Base-by-base conservation (phyloP, 2,113 vertebrate genomes). In the Rostratula benghalensis region DNA sequence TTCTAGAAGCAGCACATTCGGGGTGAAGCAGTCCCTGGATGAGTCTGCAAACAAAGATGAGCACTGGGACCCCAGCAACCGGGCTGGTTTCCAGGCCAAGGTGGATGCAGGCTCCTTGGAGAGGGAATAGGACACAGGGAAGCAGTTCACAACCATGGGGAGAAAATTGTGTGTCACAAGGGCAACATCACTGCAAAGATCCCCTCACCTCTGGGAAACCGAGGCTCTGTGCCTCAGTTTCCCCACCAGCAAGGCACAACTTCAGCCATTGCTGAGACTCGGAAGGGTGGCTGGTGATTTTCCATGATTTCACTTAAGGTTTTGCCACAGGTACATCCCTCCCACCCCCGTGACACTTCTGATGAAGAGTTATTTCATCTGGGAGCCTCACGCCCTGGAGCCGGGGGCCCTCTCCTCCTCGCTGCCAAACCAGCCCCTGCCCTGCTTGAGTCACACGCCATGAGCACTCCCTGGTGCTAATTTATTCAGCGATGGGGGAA, bases 401-500 rank as follows among this genome's bases (percentile, higher is more conserved):
- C 51, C 0, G 43, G 81, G 63, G 71, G 67, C 78, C 24, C 50
- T 83, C 90, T 89, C 90, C 92, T 45, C 92, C 92, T 93, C 9
- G 0, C 79, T 92, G 88, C 76, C 87, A 93, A 76, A 60, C 24
- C 90, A 89, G 73, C 56, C 75, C 90, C 95, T 91, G 94, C 88
- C 94, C 96, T 61, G 90, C 80, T 95, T 96, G 80, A 96, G 81
- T 97, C 94, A 95, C 83, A 94, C 86, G 39, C 79, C 5, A 3
- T 7, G 24, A 94, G 89, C 63, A 19, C 88, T 73, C 7, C 8
- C 64, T n/a, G 73, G 83, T 96, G 97, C 64, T 83, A 96, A 97
- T 95, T 97, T 95, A 97, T 97, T 90, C 97, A 95, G 83, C 0
- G 60, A 33, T 0, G 3, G 60, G 67, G 75, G 75, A 93, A 95